These are phyloP conservation scores for Heliconius hermathena DNA, from an alignment of 1,140 invertebrate genomes.

Conservation along the genomic window DNA sequence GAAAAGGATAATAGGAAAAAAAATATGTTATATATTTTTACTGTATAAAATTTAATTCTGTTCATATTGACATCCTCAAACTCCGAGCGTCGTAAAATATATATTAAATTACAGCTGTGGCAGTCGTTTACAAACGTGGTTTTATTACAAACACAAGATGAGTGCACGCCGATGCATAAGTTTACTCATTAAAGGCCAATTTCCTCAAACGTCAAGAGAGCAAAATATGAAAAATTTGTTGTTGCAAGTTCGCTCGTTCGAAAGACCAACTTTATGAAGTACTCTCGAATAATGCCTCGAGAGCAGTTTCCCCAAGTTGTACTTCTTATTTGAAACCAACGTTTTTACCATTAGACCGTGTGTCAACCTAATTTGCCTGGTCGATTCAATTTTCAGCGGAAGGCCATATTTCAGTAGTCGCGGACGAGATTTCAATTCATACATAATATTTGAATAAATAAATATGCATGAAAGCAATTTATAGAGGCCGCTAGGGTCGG, in stretches of 20 bases:
- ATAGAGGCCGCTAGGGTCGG: conserved; percentile 65
- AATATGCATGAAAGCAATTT: conserved; percentile 82
- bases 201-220: conserved; percentile 54
- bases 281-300: conserved; percentile 50
- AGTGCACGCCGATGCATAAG: conserved; percentile 53
- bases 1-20: too few species aligned
- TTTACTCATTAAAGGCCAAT: conserved; percentile 64
- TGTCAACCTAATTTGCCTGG: conserved; percentile 61
- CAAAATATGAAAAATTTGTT: conserved; percentile 56
- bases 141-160: conserved; percentile 48
- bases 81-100: conserved; percentile 33
- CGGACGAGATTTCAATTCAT: conserved; percentile 77
- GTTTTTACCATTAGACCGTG: conserved; percentile 46
- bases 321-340: conserved; percentile 41
- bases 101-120: conserved; percentile 38
- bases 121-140: conserved; percentile 33
- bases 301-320: conserved; percentile 43
- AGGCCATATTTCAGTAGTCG: conserved; percentile 73
- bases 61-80: conserved; percentile 15
- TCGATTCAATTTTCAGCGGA: conserved; percentile 70
- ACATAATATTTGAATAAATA: conserved; percentile 82
- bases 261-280: conserved; percentile 50
- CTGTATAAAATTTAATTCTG: not conserved
- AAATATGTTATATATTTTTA: too few species aligned
- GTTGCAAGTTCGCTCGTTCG: conserved; percentile 46